These are phyloP conservation scores for Pentalonia nigronervosa DNA, from an alignment of 1,140 invertebrate genomes.

Conservation along the genomic window DNA sequence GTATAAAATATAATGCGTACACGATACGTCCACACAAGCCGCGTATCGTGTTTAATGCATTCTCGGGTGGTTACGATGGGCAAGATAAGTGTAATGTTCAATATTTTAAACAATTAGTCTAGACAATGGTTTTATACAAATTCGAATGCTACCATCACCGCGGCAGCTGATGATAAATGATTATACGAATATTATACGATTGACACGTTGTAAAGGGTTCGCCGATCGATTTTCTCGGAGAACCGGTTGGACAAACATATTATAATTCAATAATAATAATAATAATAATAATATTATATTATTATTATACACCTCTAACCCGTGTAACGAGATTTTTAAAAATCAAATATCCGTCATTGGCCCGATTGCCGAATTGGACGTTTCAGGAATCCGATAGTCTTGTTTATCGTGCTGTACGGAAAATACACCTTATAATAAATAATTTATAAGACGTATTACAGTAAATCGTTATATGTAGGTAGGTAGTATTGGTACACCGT, in stretches of 20 bases:
- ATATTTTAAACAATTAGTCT: slow-evolving; percentile 8
- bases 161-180: neutral
- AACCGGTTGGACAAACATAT: neutral
- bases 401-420: neutral
- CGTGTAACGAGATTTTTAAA: slow-evolving; percentile 1
- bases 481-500: neutral
- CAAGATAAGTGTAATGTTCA: neutral
- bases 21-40: neutral
- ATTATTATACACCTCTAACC: neutral
- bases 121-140: neutral
- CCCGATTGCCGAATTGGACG: neutral
- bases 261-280: neutral
- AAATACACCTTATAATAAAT: neutral
- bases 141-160: neutral
- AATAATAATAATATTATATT: no score
- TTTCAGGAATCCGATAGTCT: neutral
- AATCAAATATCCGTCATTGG: neutral
- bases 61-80: neutral
- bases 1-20: neutral
- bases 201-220: neutral
- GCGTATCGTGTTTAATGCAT: neutral
- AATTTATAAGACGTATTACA: slow-evolving; percentile 11
- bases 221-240: neutral
- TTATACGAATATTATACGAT: slow-evolving; percentile 3
- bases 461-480: neutral